Base-by-base conservation (phyloP, 2,888 invertebrate genomes). In the Rosalia funebris region DNA sequence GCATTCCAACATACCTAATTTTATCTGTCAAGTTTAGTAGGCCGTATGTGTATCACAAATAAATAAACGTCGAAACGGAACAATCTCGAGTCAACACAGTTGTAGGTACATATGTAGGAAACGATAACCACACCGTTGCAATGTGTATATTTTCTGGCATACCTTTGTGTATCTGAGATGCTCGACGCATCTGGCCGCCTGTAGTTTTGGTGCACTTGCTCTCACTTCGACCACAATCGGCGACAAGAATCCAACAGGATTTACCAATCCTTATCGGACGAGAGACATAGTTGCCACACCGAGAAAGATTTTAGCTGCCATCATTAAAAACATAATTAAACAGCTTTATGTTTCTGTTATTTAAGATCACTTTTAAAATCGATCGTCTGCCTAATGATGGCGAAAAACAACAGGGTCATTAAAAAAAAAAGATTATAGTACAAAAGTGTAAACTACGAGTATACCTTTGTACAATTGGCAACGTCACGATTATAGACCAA, bases 161-260 rank as follows among this genome's bases (percentile, higher is more conserved):
- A 84, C 85, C 84, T 84, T 85, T 85, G 79, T 84, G 84, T 75
- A 83, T 82, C 77, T 84, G 83, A 79, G 84, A 84, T 81, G 84
- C 84, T 71, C 84, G 84, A 79, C 85, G 84, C 85, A 85, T 85
- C 79, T 84, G 79, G 80, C 78, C 76, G 63, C 55, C 62, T 48
- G 37, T 39, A 36, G 25, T 39, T 56, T 46, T 20, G 19, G 66
- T 60, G 57, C 52, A 57, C 72, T 69, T 72, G 73, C 71, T 71
- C 53, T 59, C 34, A 47, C 53, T 53, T 25, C 70, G 70, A 68
- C 69, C 63, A 67, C 72, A 66, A 68, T 71, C 67, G 63, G 67
- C 62, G 68, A 68, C 62, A 62, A 58, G 62, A 62, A 69, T 68
- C 65, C 67, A 61, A 67, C 59, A 64, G 69, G 68, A 71, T 62